phyloP scores from a whole-genome alignment of 2,113 vertebrate species.

The Oreochromis spilurus region DNA sequence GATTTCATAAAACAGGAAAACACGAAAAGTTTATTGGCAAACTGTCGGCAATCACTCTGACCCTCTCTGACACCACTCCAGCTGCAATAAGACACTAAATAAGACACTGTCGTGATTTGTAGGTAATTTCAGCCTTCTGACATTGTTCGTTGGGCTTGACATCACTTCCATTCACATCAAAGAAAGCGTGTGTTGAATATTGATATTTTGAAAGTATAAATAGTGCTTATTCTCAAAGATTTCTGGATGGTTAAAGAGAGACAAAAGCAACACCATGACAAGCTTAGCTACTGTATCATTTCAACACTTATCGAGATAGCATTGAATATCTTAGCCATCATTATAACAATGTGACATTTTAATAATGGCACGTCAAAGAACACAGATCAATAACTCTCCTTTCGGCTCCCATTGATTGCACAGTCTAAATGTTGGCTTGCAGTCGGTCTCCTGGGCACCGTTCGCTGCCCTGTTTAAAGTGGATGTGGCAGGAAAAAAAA shows the following conservation, averaged over 20 bases:
- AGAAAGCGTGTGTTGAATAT: neutral
- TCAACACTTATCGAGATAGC: neutral
- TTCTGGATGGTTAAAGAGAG: neutral
- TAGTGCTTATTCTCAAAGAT: neutral
- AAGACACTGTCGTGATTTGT: neutral
- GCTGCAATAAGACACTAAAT: neutral
- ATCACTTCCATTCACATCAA: neutral
- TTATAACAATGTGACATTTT: neutral
- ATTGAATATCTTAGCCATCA: neutral
- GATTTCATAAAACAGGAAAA: neutral
- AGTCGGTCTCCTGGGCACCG: neutral
- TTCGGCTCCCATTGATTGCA: neutral
- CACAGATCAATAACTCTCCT: neutral
- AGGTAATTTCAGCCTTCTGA: neutral
- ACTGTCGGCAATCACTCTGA: neutral
- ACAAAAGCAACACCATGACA: neutral
- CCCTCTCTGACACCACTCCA: neutral
- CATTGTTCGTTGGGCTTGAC: neutral
- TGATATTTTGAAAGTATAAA: neutral
- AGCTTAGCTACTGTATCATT: neutral
- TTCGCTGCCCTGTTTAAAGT: constrained; percentile 1
- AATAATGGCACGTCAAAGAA: neutral
- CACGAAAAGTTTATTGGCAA: neutral
- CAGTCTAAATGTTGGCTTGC: neutral
- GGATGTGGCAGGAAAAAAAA: neutral